Evolutionary conservation across 2,113 vertebrate species (phyloP).

Genomic region (Panthera tigris): DNA sequence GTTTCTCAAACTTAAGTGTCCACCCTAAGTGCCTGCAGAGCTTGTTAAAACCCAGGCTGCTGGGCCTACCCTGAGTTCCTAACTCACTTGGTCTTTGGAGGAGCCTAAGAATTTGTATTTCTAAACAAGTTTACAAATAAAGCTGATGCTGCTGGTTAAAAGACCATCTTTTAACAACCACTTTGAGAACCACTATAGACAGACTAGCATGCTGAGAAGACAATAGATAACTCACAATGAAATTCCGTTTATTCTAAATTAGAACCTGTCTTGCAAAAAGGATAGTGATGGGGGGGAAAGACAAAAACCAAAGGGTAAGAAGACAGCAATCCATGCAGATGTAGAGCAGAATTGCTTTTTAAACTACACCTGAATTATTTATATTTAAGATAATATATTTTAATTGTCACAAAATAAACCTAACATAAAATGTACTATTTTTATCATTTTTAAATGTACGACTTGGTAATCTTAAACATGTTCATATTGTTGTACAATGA

Average conservation of each 20-base stretch:
- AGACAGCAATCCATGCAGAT: background rate
- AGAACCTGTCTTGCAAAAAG: background rate
- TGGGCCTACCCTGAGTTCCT: background rate
- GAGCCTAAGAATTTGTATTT: slow-evolving; percentile 10
- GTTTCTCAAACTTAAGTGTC: background rate
- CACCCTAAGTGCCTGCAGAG: background rate
- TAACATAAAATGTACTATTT: background rate
- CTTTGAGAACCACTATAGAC: background rate
- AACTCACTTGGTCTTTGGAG: background rate
- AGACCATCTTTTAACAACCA: background rate
- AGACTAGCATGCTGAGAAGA: background rate
- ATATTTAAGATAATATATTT: background rate
- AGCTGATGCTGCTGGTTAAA: background rate
- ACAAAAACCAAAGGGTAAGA: background rate
- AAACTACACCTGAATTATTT: slow-evolving; percentile 24
- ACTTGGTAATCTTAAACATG: background rate
- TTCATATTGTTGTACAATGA: background rate
- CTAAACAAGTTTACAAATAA: background rate
- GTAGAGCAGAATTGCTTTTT: background rate
- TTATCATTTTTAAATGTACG: background rate
- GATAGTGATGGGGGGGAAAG: background rate
- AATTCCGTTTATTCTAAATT: slow-evolving; percentile 38
- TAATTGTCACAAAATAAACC: background rate
- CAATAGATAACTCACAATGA: background rate
- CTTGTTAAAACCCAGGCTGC: background rate